These are phyloP conservation scores for Protosalanx chinensis DNA, from an alignment of 2,797 vertebrate species.

Conservation along the genomic window DNA sequence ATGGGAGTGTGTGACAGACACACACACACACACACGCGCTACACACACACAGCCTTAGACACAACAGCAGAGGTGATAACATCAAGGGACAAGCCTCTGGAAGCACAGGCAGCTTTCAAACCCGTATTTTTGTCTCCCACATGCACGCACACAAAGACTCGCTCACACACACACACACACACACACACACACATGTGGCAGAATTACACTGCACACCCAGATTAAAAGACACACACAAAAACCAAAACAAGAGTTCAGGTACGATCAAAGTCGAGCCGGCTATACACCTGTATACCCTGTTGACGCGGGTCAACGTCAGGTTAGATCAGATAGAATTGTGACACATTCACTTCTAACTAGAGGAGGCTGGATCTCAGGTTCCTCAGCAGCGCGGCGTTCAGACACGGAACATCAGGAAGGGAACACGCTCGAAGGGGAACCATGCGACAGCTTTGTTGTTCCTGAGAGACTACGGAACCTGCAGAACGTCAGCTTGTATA, in stretches of 20 bases:
- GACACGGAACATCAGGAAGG: neutral
- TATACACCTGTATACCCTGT: too few species aligned
- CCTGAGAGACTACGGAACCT: constrained; percentile 20
- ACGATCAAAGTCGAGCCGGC: neutral
- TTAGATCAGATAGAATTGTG: too few species aligned
- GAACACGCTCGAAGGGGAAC: constrained; percentile 4
- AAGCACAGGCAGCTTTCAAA: constrained; percentile 37
- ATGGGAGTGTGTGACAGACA: neutral
- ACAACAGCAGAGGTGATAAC: constrained; percentile 40
- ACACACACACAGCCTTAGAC: neutral
- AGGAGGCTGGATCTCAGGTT: neutral
- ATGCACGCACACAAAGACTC: neutral
- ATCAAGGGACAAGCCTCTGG: constrained; percentile 29
- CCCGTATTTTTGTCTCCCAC: neutral
- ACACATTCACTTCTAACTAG: neutral
- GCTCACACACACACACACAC: neutral
- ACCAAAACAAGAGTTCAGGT: too few species aligned
- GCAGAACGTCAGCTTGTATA: neutral
- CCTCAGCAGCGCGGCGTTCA: neutral
- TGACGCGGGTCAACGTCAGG: too few species aligned
- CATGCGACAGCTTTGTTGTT: constrained; percentile 28
- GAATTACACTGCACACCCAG: too few species aligned
- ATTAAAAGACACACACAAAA: too few species aligned
- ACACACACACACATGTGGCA: neutral
- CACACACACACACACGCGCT: too few species aligned